These are phyloP conservation scores for Bombus turneri DNA, from an alignment of 1,140 invertebrate genomes.

Conservation along the genomic window DNA sequence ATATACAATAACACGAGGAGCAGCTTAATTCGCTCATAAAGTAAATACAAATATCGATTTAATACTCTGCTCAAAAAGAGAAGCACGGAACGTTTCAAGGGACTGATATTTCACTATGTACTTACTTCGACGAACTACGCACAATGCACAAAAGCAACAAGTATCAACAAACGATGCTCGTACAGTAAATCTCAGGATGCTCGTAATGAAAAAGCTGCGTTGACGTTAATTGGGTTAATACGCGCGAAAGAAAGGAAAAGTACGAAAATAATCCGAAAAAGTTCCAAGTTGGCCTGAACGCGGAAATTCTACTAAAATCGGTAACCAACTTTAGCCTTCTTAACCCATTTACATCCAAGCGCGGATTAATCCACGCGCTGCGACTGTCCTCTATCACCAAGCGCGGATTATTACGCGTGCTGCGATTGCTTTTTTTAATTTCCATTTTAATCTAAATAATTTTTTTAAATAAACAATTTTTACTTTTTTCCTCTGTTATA, in stretches of 20 bases:
- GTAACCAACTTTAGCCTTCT: too few relatives aligned
- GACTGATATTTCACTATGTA: background rate
- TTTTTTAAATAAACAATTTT: too few relatives aligned
- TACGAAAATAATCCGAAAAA: background rate
- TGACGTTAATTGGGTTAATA: slow-evolving; percentile 33
- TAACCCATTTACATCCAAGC: too few relatives aligned
- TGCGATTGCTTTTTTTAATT: too few relatives aligned
- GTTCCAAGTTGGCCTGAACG: background rate
- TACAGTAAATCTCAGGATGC: background rate
- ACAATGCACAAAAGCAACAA: background rate
- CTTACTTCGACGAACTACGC: background rate
- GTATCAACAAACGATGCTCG: too few relatives aligned
- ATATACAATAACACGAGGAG: background rate
- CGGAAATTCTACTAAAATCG: background rate
- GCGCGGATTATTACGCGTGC: too few relatives aligned
- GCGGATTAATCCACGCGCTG: too few relatives aligned
- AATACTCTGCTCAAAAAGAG: background rate
- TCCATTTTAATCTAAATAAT: too few relatives aligned
- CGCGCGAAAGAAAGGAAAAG: background rate
- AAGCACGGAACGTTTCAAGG: too few relatives aligned
- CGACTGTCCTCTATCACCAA: too few relatives aligned
- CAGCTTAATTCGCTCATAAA: background rate
- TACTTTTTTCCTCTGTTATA: too few relatives aligned
- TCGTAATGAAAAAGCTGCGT: background rate
- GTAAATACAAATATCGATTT: background rate